These are phyloP conservation scores for Rhagoletis zephyria DNA, from an alignment of 1,140 invertebrate genomes.

Conservation along the genomic window DNA sequence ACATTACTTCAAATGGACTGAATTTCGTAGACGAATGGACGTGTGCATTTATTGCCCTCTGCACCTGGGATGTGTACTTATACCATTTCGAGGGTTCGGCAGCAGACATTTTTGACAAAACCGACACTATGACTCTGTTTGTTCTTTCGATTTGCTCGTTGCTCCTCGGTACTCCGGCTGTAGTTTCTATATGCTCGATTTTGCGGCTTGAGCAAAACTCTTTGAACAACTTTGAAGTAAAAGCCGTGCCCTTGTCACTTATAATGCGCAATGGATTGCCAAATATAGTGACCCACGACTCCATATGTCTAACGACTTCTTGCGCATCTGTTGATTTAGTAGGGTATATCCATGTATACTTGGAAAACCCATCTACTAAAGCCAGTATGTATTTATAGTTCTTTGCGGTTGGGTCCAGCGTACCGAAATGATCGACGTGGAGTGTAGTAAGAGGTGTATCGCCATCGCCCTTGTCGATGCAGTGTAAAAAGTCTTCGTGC, in stretches of 20 bases:
- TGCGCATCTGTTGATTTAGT: constrained; percentile 59
- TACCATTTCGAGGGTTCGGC: background rate
- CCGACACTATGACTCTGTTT: background rate
- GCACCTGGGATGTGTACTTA: background rate
- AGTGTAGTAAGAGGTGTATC: constrained; percentile 57
- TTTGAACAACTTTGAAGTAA: no score
- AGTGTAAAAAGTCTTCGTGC: constrained; percentile 7
- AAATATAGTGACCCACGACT: no score
- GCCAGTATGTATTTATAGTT: constrained; percentile 71
- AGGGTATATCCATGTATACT: no score
- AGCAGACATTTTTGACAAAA: background rate
- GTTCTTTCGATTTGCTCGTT: background rate
- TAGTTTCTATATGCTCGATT: background rate
- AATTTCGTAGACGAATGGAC: constrained; percentile 7
- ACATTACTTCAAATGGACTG: background rate
- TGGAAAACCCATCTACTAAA: constrained; percentile 53
- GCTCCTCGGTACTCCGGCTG: background rate
- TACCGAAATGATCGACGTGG: constrained; percentile 63
- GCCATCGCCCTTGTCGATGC: constrained; percentile 27
- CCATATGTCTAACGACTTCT: constrained; percentile 61
- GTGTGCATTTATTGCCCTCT: constrained; percentile 6
- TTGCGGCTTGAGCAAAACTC: no score
- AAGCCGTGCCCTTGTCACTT: no score
- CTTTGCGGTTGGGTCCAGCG: constrained; percentile 59
- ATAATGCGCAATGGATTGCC: no score